Evolutionary conservation across 2,888 invertebrate species (phyloP), one percentile per base, ranked within the genome.

Genomic region (Metacarcinus magister): DNA sequence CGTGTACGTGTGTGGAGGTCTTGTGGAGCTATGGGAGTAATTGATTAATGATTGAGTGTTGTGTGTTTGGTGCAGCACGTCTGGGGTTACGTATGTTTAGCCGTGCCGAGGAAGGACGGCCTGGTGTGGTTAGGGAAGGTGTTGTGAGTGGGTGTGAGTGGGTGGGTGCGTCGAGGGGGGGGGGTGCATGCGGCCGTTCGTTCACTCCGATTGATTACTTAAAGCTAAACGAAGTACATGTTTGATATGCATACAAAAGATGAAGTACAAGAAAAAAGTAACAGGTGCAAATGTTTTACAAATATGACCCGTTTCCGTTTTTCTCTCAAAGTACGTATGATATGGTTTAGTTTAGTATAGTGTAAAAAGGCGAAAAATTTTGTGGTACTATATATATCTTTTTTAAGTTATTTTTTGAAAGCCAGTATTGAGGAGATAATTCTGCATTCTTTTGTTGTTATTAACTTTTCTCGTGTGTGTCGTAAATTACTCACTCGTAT

Each of bases 221-320:
- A 32, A 16, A 2, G 87, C 39, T 16, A 87, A 16, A n/a, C 4
- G 16, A 87, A 87, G 87, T 87, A 87, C 87, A 87, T 87, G 39
- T 32, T n/a, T 87, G n/a, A 87, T 87, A 32, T 87, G 39, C 87
- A 87, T 87, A 87, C 87, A 87, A 87, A 87, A 75, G 39, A 39
- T 87, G 32, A 10, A 87, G 87, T 87, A 87, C 87, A 87, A 87
- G 39, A 87, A 32, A 39, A 87, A 87, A 87, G 16, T 32, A 32
- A 87, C 16, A 87, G 87, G 87, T 87, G 87, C 87, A 87, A 87
- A 87, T 87, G 39, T 87, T 87, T 87, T 87, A 87, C 87, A 87
- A 87, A 87, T 39, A 16, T 67, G 67, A 67, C n/a, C n/a, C 5
- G 5, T 67, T 67, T 67, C 23, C 19, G 28, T 75, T 28, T 75